A percentile compares a stretch with the other conserved stretches of the same genome.
phyloP scores from a whole-genome alignment of 2,888 invertebrate genomes.

The Aporophyla nigra region DNA sequence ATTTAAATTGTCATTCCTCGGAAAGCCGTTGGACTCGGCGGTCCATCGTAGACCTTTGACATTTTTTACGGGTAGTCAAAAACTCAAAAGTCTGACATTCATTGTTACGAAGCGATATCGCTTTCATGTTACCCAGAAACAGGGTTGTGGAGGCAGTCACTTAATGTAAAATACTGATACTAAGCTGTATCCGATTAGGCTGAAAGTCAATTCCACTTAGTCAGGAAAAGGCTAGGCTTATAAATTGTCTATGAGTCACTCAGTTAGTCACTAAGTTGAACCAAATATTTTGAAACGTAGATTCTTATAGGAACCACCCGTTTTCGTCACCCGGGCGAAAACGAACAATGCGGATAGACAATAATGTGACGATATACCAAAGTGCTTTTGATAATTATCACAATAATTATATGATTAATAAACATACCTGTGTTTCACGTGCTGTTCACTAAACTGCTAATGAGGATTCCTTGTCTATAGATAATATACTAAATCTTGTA shows the following conservation, averaged over 20 bases:
- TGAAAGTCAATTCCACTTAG: not conserved
- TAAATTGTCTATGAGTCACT: not conserved
- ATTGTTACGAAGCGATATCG: not conserved
- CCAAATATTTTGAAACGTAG: not conserved
- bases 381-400: not conserved
- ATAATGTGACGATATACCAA: not conserved
- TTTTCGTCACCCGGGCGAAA: not conserved
- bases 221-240: not conserved
- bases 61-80: not conserved
- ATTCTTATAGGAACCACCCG: not conserved
- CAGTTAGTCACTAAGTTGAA: not conserved
- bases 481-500: slow-evolving; percentile 62
- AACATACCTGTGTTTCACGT: slow-evolving; percentile 51
- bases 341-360: not conserved
- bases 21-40: not conserved
- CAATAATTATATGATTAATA: slow-evolving; percentile 1
- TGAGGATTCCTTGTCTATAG: slow-evolving; percentile 25
- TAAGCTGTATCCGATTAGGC: too few relatives aligned
- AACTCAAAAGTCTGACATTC: not conserved
- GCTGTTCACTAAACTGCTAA: slow-evolving; percentile 43
- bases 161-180: not conserved
- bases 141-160: not conserved
- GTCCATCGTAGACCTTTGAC: too few relatives aligned
- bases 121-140: not conserved
- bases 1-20: too few relatives aligned